These are phyloP conservation scores for Leptinotarsa juncta DNA, from an alignment of 2,888 invertebrate genomes.

Conservation along the genomic window DNA sequence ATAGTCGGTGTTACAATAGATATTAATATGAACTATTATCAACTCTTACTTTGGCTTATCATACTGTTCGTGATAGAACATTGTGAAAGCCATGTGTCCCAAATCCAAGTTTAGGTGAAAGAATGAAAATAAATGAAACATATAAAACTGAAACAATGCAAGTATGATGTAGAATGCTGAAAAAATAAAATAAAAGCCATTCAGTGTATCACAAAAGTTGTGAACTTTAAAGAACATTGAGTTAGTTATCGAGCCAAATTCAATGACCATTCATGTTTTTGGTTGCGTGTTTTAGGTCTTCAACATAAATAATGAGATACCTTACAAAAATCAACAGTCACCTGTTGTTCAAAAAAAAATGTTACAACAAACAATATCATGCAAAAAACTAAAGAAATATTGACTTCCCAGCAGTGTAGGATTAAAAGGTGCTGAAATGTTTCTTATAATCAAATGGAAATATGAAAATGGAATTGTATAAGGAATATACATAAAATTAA, in stretches of 20 bases:
- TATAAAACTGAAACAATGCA: not conserved
- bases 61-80: not conserved
- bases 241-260: too few relatives aligned
- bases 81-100: not conserved
- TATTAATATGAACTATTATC: not conserved
- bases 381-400: not conserved
- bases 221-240: not conserved
- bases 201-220: not conserved
- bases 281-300: not conserved
- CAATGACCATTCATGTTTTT: too few relatives aligned
- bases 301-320: not conserved
- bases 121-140: not conserved
- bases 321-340: not conserved
- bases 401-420: not conserved
- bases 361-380: not conserved
- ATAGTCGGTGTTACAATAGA: not conserved
- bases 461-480: slow-evolving; percentile 11
- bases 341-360: not conserved
- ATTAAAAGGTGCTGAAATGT: slow-evolving; percentile 1
- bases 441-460: slow-evolving; percentile 4
- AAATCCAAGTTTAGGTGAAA: not conserved
- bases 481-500: not conserved
- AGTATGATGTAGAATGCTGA: not conserved
- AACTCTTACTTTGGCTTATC: not conserved
- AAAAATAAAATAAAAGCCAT: not conserved